Base-by-base conservation (phyloP, 2,797 vertebrate genomes). In the Oreortyx pictus region DNA sequence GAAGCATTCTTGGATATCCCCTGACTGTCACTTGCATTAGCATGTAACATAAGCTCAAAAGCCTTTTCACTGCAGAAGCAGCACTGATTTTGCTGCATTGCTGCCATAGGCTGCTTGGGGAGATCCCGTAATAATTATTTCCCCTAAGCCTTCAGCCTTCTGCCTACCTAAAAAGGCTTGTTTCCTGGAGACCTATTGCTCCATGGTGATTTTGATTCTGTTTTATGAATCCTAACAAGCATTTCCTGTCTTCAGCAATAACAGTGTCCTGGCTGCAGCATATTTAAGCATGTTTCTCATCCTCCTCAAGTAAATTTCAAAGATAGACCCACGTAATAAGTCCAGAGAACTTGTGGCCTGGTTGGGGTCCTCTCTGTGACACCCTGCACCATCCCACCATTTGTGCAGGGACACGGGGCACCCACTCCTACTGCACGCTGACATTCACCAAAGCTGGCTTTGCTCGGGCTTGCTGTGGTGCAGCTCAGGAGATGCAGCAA, bases 291-390 rank as follows among this genome's bases (percentile, higher is more conserved):
- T 24, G 16, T 65, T 88, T 56, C 73, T 78, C 54, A 39, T 16
- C 35, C 37, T 9, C 16, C 41, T 46, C 11, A n/a, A 8, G 27
- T 3, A 2, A 22, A 11, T 49, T 86, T 71, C 67, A 35, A 59
- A 57, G 37, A 35, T 18, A 72, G 91, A 37, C 14, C 8, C 4
- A 1, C 1, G 14, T 56, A 70, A 66, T 16, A 18, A 20, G 25
- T 29, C 33, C n/a, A 14, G 61, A 33, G 27, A 47, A 33, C 12
- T 66, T 1, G 2, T 39, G 7, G n/a, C 35, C 23, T 0, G 2
- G 37, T 52, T 0, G 0, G 52, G 5, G 12, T 80, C 33, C 20
- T 62, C 24, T 50, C 65, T 6, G 2, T 1, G 4, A 33, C 20
- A 65, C 31, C 6, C 31, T 33, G 43, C 13, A 31, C 35, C 9